Base-by-base conservation (phyloP, 2,797 vertebrate species). In the Falco naumanni region DNA sequence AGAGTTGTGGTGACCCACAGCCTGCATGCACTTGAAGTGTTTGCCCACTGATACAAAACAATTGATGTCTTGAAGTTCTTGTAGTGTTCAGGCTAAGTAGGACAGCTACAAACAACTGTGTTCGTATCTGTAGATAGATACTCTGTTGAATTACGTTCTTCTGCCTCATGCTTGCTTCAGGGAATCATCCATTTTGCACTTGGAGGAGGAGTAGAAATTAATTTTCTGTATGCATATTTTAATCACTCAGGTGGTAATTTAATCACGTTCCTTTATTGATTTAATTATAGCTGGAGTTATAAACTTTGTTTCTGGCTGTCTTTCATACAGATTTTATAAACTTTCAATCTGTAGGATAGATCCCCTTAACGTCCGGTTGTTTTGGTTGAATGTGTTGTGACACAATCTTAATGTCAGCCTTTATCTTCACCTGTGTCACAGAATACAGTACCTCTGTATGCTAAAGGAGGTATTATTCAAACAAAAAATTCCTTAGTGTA, bases 11-110 rank as follows among this genome's bases (percentile, higher is more conserved):
- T 57, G 43, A 34, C 45, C 45, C 47, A 9, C 68, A 10, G 13
- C 19, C 31, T 43, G 22, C 2, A 3, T 15, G 28, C 1, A 0
- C 21, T n/a, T n/a, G n/a, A n/a, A n/a, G n/a, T n/a, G n/a, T n/a
- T n/a, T n/a, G n/a, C n/a, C n/a, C n/a, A n/a, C n/a, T n/a, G n/a
- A n/a, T n/a, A n/a, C n/a, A n/a, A n/a, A n/a, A n/a, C n/a, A n/a
- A n/a, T n/a, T n/a, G n/a, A n/a, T n/a, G 10, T 50, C 37, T n/a
- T 74, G 17, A 48, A 34, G 33, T 56, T 56, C 34, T 41, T 1
- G 0, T 13, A 47, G 29, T 29, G 17, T 26, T 31, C 13, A 4
- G 20, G 5, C 13, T 65, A 65, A 41, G n/a, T n/a, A 71, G 64
- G n/a, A 33, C 19, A 41, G 28, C 37, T 57, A 25, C 16, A 15